A percentile compares a stretch with the other conserved stretches of the same genome.
phyloP scores from a whole-genome alignment of 2,888 invertebrate species.

The Drosophila bunnanda region DNA sequence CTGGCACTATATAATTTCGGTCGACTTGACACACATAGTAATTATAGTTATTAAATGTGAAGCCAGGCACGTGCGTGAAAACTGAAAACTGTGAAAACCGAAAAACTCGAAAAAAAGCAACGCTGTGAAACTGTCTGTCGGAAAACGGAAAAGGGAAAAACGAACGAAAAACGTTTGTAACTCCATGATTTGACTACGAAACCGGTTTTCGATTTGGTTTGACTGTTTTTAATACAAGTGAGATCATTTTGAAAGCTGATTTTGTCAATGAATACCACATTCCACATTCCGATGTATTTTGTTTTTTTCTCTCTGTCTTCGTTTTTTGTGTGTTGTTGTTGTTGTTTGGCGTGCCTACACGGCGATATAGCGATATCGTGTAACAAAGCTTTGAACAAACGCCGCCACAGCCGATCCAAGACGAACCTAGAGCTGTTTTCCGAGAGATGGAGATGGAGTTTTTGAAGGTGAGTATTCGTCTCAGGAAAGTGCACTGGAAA shows the following conservation, averaged over 20 bases:
- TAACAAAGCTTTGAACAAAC: constrained; percentile 81
- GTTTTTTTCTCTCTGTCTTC: constrained; percentile 21
- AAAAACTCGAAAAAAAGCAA: constrained; percentile 34
- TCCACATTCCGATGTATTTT: constrained; percentile 72
- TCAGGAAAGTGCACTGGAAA: constrained; percentile 16
- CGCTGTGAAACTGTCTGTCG: neutral
- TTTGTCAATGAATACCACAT: constrained; percentile 85
- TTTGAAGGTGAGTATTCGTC: constrained; percentile 59
- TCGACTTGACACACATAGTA: constrained; percentile 72
- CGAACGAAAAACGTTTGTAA: constrained; percentile 53
- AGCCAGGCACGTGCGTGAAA: constrained; percentile 56
- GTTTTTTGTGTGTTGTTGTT: constrained; percentile 11
- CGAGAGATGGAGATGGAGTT: constrained; percentile 13
- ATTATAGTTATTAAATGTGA: constrained; percentile 74
- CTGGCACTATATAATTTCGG: constrained; percentile 58
- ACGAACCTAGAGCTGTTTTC: constrained; percentile 13
- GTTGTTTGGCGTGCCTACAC: constrained; percentile 50
- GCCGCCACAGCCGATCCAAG: constrained; percentile 62
- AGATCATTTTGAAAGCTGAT: constrained; percentile 86
- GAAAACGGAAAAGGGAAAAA: constrained; percentile 47
- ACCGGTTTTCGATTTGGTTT: constrained; percentile 86
- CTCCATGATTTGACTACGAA: constrained; percentile 84
- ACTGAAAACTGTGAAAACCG: constrained; percentile 9
- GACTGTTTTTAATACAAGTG: constrained; percentile 85
- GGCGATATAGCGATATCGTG: constrained; percentile 56